Evolutionary conservation across 2,113 vertebrate genomes (phyloP), one percentile per base, ranked within the genome.

Genomic region (Mustela lutreola): DNA sequence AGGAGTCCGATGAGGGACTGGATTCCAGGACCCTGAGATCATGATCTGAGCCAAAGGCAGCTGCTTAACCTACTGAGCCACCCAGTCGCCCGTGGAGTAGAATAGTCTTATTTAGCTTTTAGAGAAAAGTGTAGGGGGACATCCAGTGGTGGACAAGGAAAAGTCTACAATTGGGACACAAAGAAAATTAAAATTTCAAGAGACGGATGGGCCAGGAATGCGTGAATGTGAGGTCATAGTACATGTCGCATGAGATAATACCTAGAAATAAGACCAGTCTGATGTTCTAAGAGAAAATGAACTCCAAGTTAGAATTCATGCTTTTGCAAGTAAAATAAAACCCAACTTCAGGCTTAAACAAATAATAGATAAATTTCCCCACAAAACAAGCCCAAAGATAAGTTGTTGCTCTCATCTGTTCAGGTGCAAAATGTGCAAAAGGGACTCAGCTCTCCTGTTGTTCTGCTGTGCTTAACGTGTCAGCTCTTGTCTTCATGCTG

Each of bases 291-390:
- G 11, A 95, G 42, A 75, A 94, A 50, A 39, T 73, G 36, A 93
- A 50, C 73, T 85, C 8, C 42, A 63, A 45, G 53, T 75, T 60
- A 92, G 83, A 96, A 89, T 18, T 36, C 36, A 24, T 50, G 36
- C 33, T 89, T 89, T 85, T 79, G 33, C 65, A 80, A 81, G 45
- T 71, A 67, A 87, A 93, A 82, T 67, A 60, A 95, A 93, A 48
- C 5, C 15, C 53, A 93, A 62, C 76, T 31, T 71, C 11, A 65
- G 45, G 76, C 56, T 65, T 79, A 89, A 65, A 79, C 71, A 95
- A 92, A 45, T 71, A 65, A 45, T n/a, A 36, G 50, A 67, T 85
- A 24, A 48, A 56, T 45, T 60, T 91, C 31, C 87, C 73, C 82
- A 62, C 36, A 39, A 56, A 50, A 42, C 42, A 58, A 78, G 26